Evolutionary conservation across 2,113 vertebrate species (phyloP).

Genomic region (Thinocorus orbignyianus): DNA sequence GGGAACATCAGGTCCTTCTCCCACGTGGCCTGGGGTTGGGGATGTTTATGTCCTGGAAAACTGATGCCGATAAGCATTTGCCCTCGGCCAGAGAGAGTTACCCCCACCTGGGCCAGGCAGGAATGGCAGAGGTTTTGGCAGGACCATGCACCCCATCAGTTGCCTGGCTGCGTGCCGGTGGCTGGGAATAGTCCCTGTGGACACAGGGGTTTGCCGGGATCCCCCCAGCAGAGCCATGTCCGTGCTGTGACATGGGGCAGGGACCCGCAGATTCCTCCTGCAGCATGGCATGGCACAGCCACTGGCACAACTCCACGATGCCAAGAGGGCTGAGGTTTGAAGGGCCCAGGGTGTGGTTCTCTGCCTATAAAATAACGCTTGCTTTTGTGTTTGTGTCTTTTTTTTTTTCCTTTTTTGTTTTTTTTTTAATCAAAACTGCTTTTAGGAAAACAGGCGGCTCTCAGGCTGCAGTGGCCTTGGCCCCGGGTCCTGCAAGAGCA

Average conservation of each 20-base stretch:
- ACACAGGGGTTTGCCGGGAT: too few relatives aligned
- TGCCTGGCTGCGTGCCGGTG: fast-evolving
- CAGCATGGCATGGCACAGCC: background rate
- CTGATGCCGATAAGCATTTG: fast-evolving
- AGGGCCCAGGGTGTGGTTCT: background rate
- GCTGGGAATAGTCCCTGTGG: background rate
- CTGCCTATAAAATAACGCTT: background rate
- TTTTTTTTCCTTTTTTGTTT: too few relatives aligned
- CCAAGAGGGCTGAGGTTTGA: background rate
- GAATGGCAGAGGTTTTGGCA: background rate
- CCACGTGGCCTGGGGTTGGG: fast-evolving
- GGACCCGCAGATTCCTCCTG: background rate
- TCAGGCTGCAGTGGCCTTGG: background rate
- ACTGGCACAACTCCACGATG: background rate
- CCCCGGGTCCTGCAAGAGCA: background rate
- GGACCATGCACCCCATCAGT: background rate
- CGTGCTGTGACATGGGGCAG: background rate
- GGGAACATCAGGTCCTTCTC: background rate
- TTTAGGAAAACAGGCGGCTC: background rate
- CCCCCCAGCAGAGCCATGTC: background rate
- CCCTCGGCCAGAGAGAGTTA: background rate
- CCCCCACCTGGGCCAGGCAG: background rate
- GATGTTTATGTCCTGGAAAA: background rate
- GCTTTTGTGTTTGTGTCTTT: background rate
- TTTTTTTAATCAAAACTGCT: background rate